Evolutionary conservation across 1,140 invertebrate species (phyloP), one percentile per base, ranked within the genome.

Genomic region (Physella acuta): DNA sequence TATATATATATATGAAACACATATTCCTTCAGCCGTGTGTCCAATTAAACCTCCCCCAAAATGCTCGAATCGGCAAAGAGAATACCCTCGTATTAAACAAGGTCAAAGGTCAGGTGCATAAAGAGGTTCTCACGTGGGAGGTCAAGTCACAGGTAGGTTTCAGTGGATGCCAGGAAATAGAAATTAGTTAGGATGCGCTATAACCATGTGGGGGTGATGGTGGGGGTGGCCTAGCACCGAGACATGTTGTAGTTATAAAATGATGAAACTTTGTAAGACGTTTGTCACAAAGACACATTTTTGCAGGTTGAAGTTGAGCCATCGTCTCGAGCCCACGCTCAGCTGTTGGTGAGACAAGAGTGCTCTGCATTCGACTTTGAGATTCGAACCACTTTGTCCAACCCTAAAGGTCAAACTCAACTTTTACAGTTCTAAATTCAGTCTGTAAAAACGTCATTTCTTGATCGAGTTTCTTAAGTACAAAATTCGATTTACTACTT

Each of bases 61-160:
- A 70, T 16, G 66, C 66, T 52, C 65, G 71, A n/a, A 71, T 71
- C 0, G 74, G 74, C 4, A 56, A 71, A 16, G 74, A 75, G 64
- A 75, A 72, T 33, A 70, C 63, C 14, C 33, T 75, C 28, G 68
- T 58, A 39, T 44, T 75, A 26, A 64, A 68, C 44, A 73, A 73
- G 69, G 66, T 75, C 49, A 75, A 75, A 60, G 74, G 74, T 49
- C 55, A 75, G 36, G 70, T 75, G 2, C 69, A 71, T 56, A 75
- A 73, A 59, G 74, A 75, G 58, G 33, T 71, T 3, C 37, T 75
- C 17, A 39, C 60, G 2, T 75, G 71, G 71, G 71, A 75, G 56
- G 74, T 75, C 26, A 73, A 73, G 34, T 75, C 74, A 0, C 71
- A 71, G 67, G 71, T 70, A 51, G 31, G 34, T n/a, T 44, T 11